Base-by-base conservation (phyloP, 2,888 invertebrate genomes). In the Plebejus argus region DNA sequence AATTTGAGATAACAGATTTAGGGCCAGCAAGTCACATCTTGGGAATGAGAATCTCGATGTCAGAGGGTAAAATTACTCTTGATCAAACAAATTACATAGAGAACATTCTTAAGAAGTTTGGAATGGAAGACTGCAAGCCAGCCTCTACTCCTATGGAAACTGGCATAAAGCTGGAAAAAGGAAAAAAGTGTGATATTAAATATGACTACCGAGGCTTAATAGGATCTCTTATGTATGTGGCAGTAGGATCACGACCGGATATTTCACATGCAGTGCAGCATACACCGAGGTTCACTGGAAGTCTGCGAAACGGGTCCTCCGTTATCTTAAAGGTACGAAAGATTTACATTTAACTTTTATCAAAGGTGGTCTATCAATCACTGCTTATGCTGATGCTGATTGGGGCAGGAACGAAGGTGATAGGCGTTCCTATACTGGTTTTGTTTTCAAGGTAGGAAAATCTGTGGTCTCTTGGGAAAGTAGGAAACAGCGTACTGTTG, bases 41-140 rank as follows among this genome's bases (percentile, higher is more conserved):
- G 45, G 45, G 45, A 45, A 45, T 45, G 45, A 45, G 45, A 45
- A 45, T 45, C 45, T 45, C 45, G 45, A 45, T 45, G 45, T 45
- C 45, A 45, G 45, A 45, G 45, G 10, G 45, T 35, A 8, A 71
- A 71, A n/a, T 33, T 45, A 45, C 45, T 45, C 72, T 12, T 72
- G 72, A 45, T 72, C 20, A 20, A 45, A 72, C 23, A 72, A 72
- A 39, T 45, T 49, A 45, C 45, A 49, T 72, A 72, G 45, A 10
- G 53, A 53, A 53, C 53, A 53, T 53, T 53, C 18, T 53, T 53
- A 53, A 53, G 53, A 53, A 53, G 53, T 53, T 53, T 18, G 53
- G 53, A 53, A 53, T 53, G 53, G 53, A 53, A 53, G 53, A 53
- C 15, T 53, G 53, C 53, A 53, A 53, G 53, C 53, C 53, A 53